Evolutionary conservation across 2,888 invertebrate species (phyloP), one percentile per base, ranked within the genome.

Genomic region (Agriopis aurantiaria): DNA sequence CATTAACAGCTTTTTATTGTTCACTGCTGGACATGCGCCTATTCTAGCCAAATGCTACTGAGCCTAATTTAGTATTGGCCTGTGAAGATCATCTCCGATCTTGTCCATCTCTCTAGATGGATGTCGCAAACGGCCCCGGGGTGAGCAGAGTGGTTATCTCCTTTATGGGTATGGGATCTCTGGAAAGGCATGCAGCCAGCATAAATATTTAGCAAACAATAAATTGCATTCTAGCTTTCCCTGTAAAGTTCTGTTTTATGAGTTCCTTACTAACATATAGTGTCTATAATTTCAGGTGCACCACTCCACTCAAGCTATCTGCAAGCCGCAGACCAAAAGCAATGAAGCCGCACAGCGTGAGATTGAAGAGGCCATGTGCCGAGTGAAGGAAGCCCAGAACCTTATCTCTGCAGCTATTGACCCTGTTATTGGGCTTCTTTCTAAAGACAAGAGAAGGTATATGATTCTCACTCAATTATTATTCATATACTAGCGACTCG

Each of bases 291-390:
- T 95, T 4, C 95, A 96, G 91, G 97, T 99, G 9, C 97, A 97
- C 79, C 99, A 99, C 91, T 97, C 99, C 0, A 98, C 97, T 2
- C 98, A 98, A 86, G 97, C 98, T 0, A 98, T 99, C 74, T 96
- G 96, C 1, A 98, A 98, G 84, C 99, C 99, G 0, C 98, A 98
- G 87, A 97, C 98, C 0, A 99, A 99, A 88, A 98, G 98, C 78
- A 98, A 98, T 85, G 98, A 99, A 87, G 98, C 98, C 1, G 99
- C 99, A 0, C 98, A 99, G 84, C 96, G 97, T 56, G 99, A 99
- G 92, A 98, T 99, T 67, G 99, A 99, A 88, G 99, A 99, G 88
- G 99, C 99, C 0, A 99, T 99, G 98, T 97, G 98, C 57, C 95
- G 99, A 74, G 98, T 99, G 0, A 98, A 98, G 86, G 99, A 99